Conservation (phyloP, 2,888 invertebrate species). For the Drosophila emarginata region DNA sequence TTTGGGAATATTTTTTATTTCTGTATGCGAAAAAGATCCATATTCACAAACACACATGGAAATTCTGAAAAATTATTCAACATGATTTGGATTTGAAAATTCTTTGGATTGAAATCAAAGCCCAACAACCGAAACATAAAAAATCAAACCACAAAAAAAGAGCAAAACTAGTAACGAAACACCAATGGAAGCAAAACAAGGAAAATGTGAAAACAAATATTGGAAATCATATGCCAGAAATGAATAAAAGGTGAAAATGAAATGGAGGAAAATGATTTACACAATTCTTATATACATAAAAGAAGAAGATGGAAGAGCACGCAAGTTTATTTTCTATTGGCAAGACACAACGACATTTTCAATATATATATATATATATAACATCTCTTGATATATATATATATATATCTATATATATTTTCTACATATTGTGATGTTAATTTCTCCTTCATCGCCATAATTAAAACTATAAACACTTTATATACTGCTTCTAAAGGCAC, state of each 20-base stretch:
- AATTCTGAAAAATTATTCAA: background rate
- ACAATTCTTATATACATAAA: background rate
- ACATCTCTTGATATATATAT: too few species aligned
- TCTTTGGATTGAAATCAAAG: too few species aligned
- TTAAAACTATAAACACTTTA: too few species aligned
- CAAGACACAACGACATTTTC: too few species aligned
- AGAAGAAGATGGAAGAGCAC: background rate
- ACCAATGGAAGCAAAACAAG: background rate
- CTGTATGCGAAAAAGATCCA: conserved; percentile 5
- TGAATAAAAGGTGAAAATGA: background rate
- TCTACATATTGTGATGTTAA: conserved; percentile 31
- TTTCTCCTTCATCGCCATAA: background rate
- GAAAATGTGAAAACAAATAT: background rate
- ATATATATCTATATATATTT: conserved; percentile 28
- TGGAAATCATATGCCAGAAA: background rate
- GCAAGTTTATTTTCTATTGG: background rate
- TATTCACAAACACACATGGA: background rate
- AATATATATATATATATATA: too few species aligned
- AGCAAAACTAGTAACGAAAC: background rate
- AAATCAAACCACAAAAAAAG: too few species aligned
- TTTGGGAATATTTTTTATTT: conserved; percentile 33
- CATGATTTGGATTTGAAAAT: too few species aligned
- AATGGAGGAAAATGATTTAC: background rate
- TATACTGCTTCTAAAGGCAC: too few species aligned
- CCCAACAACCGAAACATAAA: too few species aligned